Evolutionary conservation across 2,113 vertebrate genomes (phyloP).

Genomic region (Zeus faber): DNA sequence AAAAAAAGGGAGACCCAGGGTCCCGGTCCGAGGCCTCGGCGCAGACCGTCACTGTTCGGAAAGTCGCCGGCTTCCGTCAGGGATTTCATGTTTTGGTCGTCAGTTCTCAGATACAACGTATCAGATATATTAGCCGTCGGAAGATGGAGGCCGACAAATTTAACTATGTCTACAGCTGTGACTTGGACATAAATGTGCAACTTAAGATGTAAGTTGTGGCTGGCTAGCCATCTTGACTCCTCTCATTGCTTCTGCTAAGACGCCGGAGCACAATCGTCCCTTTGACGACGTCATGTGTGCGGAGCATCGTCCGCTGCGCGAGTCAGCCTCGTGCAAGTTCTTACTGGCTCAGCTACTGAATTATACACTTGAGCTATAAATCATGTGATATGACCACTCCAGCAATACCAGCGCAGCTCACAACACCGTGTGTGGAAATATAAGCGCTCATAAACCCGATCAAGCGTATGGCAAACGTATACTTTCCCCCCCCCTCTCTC

Average conservation of each 20-base stretch:
- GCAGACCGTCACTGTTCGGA: constrained; percentile 21
- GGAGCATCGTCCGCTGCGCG: neutral
- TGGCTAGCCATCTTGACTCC: neutral
- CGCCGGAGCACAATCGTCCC: constrained; percentile 15
- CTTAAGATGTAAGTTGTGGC: constrained; percentile 91
- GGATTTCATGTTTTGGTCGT: constrained; percentile 48
- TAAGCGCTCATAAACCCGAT: no score
- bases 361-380: no score
- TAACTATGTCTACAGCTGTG: constrained; percentile 93
- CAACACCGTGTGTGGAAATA: no score
- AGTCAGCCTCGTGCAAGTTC: neutral
- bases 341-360: constrained; percentile 13
- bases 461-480: no score
- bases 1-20: neutral
- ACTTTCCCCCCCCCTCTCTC: neutral
- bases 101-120: constrained; percentile 14
- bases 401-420: no score
- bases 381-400: no score
- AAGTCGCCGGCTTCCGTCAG: constrained; percentile 31
- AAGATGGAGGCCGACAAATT: constrained; percentile 89
- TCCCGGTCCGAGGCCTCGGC: constrained; percentile 52
- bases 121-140: constrained; percentile 35
- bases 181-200: constrained; percentile 95
- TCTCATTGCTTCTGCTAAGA: constrained; percentile 5
- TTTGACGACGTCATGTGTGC: constrained; percentile 30